A percentile compares a stretch with the other conserved stretches of the same genome.
Conservation (phyloP, 2,113 vertebrate species). For the Sturnira hondurensis region DNA sequence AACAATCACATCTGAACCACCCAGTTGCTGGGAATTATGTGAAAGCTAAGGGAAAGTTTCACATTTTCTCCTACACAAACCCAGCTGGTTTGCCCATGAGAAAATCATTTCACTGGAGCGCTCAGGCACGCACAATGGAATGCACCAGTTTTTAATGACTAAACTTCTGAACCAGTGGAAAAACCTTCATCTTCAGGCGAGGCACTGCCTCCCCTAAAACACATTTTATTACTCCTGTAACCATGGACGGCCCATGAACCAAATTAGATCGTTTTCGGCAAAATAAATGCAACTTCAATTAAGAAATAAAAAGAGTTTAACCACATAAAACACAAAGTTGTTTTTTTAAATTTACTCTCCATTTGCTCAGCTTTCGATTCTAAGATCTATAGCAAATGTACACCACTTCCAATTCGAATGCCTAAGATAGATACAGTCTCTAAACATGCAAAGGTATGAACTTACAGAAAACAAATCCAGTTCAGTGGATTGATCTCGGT, state of each 20-base stretch:
- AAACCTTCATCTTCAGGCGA: background rate
- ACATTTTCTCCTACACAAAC: constrained; percentile 76
- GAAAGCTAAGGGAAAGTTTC: constrained; percentile 80
- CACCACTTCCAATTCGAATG: background rate
- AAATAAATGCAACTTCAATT: constrained; percentile 30
- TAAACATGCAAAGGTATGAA: background rate
- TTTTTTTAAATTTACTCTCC: background rate
- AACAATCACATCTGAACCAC: constrained; percentile 76
- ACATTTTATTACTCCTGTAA: background rate
- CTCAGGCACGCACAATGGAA: constrained; percentile 60
- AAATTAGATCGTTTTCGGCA: background rate
- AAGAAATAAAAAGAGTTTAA: constrained; percentile 31
- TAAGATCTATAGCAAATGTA: background rate
- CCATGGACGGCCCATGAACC: background rate
- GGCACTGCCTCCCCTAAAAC: background rate
- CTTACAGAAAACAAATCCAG: background rate
- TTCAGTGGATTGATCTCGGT: background rate
- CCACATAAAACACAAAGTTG: background rate
- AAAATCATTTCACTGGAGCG: constrained; percentile 49
- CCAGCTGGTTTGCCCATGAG: background rate
- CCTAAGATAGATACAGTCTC: background rate
- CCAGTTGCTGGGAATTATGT: constrained; percentile 76
- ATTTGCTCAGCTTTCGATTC: background rate
- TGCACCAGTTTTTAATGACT: constrained; percentile 24
- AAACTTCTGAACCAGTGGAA: constrained; percentile 34